Base-by-base conservation (phyloP, 2,113 vertebrate genomes). In the Chaetorhynchus papuensis region DNA sequence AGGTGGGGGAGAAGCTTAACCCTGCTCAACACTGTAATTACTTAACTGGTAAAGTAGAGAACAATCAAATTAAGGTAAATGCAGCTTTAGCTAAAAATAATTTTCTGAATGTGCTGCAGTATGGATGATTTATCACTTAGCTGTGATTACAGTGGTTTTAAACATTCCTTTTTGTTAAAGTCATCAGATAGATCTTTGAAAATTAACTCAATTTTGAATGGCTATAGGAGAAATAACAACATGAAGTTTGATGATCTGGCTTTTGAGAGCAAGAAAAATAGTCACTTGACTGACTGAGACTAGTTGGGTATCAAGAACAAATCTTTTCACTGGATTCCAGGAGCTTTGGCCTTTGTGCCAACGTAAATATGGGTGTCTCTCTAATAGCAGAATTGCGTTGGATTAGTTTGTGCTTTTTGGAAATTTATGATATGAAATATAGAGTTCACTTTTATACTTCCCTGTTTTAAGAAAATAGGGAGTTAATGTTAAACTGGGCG, bases 361-460 rank as follows among this genome's bases (percentile, higher is more conserved):
- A 59, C n/a, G 59, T 80, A 95, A 96, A 94, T 70, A 96, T 79
- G 89, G 94, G 95, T 94, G 94, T 97, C 65, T 95, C 89, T 95
- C 33, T 82, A 84, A 89, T 24, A 87, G 91, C 72, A 93, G 84
- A 90, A 84, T 68, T 85, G 31, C 64, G 17, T 21, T 83, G 88
- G n/a, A 65, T 94, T 95, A 44, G 53, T 44, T 76, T 84, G 56
- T 88, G 45, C 80, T 79, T 87, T 92, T 81, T 71, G 82, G 68
- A 91, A 92, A 85, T 92, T 47, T 72, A 37, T 53, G 14, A 26
- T 83, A 33, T 44, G 47, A 90, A 81, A 57, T 83, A 83, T 0
- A 28, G 22, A 66, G 60, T 69, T 92, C 30, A 35, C 27, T 83
- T 66, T 87, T 82, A 83, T 60, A 49, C 84, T 90, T 92, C n/a